Evolutionary conservation across 2,797 vertebrate species (phyloP).

Genomic region (Tragopan temminckii): DNA sequence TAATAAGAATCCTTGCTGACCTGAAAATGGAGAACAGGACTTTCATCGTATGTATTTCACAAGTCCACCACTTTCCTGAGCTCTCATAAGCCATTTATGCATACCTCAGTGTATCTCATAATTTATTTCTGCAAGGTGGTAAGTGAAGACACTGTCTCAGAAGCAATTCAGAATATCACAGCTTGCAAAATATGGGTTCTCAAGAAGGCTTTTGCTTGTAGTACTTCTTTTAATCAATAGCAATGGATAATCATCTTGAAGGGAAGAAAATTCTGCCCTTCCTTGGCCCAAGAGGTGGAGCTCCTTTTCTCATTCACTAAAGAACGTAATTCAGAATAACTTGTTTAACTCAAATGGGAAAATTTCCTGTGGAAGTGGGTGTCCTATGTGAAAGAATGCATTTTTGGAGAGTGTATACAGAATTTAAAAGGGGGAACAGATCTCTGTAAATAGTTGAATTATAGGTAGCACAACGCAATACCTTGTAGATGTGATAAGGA

Average conservation of each 20-base stretch:
- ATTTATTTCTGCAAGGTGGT: neutral
- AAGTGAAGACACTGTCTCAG: neutral
- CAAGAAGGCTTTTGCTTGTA: neutral
- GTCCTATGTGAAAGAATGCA: neutral
- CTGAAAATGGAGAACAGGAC: neutral
- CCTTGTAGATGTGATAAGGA: neutral
- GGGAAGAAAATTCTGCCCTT: fast-evolving
- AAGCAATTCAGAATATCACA: neutral
- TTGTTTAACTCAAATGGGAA: neutral
- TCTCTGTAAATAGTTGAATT: neutral
- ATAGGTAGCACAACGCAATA: neutral
- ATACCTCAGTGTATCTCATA: neutral
- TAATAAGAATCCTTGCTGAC: fast-evolving
- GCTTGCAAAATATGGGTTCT: neutral
- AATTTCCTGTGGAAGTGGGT: neutral
- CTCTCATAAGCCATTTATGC: fast-evolving
- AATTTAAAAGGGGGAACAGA: neutral
- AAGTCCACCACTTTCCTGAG: fast-evolving
- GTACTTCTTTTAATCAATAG: neutral
- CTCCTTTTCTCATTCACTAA: fast-evolving
- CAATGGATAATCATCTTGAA: fast-evolving
- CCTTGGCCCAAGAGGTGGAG: neutral
- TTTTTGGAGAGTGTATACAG: neutral
- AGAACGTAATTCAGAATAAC: no score
- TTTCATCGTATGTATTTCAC: neutral